Evolutionary conservation across 2,888 invertebrate genomes (phyloP).

Genomic region (Ormyrus rosae): DNA sequence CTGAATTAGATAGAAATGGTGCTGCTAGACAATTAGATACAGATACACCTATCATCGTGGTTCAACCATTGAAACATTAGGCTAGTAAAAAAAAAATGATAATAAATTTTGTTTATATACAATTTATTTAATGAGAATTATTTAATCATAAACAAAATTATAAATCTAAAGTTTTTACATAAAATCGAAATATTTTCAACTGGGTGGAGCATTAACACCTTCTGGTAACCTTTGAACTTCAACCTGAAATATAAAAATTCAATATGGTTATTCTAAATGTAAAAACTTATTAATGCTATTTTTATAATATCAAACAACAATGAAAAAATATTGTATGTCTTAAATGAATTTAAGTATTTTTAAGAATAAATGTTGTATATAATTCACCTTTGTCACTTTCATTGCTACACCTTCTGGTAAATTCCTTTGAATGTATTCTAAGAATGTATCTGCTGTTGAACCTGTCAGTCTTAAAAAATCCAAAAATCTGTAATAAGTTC

Average conservation of each 20-base stretch:
- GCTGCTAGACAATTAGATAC: constrained; percentile 59
- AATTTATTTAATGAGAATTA: constrained; percentile 49
- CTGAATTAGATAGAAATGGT: constrained; percentile 62
- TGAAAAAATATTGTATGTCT: no score
- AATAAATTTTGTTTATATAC: constrained; percentile 42
- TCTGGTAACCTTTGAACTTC: constrained; percentile 67
- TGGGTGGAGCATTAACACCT: constrained; percentile 52
- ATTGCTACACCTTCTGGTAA: constrained; percentile 98
- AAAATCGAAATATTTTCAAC: constrained; percentile 33
- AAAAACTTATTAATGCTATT: constrained; percentile 15
- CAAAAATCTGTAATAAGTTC: constrained; percentile 93
- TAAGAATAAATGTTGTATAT: constrained; percentile 52
- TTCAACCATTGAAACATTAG: constrained; percentile 59
- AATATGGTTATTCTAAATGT: constrained; percentile 13
- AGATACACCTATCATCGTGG: constrained; percentile 64
- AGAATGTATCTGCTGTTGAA: constrained; percentile 95
- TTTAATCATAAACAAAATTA: constrained; percentile 43
- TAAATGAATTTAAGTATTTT: constrained; percentile 42
- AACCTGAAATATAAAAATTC: constrained; percentile 59
- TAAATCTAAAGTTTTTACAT: constrained; percentile 31
- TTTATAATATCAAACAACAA: constrained; percentile 18
- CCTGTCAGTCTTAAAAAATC: constrained; percentile 92
- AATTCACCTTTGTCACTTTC: constrained; percentile 86
- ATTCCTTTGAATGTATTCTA: constrained; percentile 97
- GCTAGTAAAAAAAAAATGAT: constrained; percentile 3